Percentiles rank a stretch among this genome's conserved stretches.
Evolutionary conservation across 2,113 vertebrate species (phyloP).

Genomic region (Ptilorrhoa leucosticta): DNA sequence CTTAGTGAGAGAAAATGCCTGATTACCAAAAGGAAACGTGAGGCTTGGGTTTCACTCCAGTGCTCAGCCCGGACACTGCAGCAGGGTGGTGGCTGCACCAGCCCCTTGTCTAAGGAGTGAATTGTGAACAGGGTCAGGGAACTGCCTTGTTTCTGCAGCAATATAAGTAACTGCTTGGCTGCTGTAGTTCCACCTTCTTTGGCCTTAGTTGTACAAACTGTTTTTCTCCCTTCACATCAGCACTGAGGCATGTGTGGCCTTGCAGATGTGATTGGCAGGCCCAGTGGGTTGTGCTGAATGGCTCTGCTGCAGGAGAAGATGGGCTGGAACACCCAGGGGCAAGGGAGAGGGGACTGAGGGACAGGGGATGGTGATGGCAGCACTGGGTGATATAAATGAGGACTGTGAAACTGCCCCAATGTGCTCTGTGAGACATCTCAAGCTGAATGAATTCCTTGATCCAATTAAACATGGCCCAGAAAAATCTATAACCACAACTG

Average conservation of each 20-base stretch:
- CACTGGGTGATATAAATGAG: neutral
- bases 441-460: neutral
- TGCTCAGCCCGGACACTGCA: neutral
- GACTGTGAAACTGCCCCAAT: neutral
- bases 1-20: neutral
- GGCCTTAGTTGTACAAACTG: neutral
- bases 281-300: neutral
- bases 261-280: neutral
- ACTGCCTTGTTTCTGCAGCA: neutral
- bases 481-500: neutral
- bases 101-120: neutral
- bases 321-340: neutral
- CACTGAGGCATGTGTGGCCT: neutral
- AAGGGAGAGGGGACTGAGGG: neutral
- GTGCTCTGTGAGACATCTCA: neutral
- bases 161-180: neutral
- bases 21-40: neutral
- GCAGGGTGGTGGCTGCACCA: neutral
- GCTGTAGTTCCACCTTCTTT: neutral
- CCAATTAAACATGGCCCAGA: neutral
- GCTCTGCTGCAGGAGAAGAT: neutral
- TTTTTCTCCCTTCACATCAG: neutral
- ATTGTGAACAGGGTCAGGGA: neutral
- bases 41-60: neutral
- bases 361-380: neutral